Conservation (phyloP, 2,888 invertebrate species). For the Rhagonycha lutea region DNA sequence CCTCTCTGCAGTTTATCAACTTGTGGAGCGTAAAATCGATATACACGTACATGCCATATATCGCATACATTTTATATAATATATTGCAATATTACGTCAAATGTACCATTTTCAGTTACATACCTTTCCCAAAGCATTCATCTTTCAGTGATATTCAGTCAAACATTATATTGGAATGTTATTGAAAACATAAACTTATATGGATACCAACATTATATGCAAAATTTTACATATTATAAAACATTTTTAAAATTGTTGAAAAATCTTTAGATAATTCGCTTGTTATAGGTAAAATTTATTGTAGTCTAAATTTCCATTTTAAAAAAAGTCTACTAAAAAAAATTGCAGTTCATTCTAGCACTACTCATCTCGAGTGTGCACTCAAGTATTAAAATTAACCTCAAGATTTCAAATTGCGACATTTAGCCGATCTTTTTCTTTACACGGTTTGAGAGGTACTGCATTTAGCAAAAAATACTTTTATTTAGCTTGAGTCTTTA, state of each 20-base stretch:
- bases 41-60: conserved; percentile 37
- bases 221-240: neutral
- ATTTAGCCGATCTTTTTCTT: no score
- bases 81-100: conserved; percentile 38
- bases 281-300: neutral
- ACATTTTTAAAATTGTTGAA: neutral
- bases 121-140: conserved; percentile 31
- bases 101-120: conserved; percentile 32
- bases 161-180: conserved; percentile 6
- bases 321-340: neutral
- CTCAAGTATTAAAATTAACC: neutral
- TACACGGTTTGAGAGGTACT: neutral
- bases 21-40: conserved; percentile 39
- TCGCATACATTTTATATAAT: conserved; percentile 34
- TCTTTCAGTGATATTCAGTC: conserved; percentile 30
- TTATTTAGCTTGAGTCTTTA: neutral
- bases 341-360: neutral
- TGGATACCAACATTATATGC: neutral
- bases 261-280: neutral
- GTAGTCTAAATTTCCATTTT: neutral
- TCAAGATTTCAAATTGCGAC: neutral
- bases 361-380: neutral
- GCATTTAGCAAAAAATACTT: neutral
- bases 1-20: conserved; percentile 25
- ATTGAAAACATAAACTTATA: neutral